A percentile compares a stretch with the other conserved stretches of the same genome.
These are phyloP conservation scores for Mythimna loreyi DNA, from an alignment of 2,888 invertebrate genomes.

Conservation along the genomic window DNA sequence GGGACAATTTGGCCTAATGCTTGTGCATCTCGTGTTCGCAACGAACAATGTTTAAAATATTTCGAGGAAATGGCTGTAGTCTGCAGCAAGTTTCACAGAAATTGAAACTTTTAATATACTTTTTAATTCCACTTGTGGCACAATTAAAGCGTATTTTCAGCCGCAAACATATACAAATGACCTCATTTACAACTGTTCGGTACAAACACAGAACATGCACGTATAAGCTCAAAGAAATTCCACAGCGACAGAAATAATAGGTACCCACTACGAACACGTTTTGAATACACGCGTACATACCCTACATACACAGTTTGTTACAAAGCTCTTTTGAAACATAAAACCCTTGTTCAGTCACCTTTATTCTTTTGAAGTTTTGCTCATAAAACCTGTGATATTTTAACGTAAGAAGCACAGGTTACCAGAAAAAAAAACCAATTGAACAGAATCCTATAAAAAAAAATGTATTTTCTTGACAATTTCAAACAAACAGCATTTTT, in stretches of 20 bases:
- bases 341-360: constrained; percentile 70
- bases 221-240: constrained; percentile 55
- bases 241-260: constrained; percentile 56
- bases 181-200: constrained; percentile 50
- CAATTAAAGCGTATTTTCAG: constrained; percentile 20
- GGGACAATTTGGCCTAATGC: constrained; percentile 87
- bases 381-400: constrained; percentile 53
- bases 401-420: constrained; percentile 31
- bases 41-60: constrained; percentile 79
- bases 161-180: constrained; percentile 44
- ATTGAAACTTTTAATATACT: constrained; percentile 61
- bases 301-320: constrained; percentile 64
- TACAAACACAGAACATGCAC: constrained; percentile 39
- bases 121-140: constrained; percentile 32
- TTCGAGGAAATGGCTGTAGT: constrained; percentile 65
- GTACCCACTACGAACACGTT: constrained; percentile 47
- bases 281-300: constrained; percentile 57
- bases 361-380: constrained; percentile 62
- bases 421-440: constrained; percentile 10
- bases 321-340: constrained; percentile 74
- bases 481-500: too few species aligned
- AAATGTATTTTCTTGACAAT: background rate
- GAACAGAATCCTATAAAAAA: background rate
- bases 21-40: constrained; percentile 75
- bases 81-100: constrained; percentile 57